phyloP scores from a whole-genome alignment of 2,113 vertebrate species.

The Anarhynchus alexandrinus region DNA sequence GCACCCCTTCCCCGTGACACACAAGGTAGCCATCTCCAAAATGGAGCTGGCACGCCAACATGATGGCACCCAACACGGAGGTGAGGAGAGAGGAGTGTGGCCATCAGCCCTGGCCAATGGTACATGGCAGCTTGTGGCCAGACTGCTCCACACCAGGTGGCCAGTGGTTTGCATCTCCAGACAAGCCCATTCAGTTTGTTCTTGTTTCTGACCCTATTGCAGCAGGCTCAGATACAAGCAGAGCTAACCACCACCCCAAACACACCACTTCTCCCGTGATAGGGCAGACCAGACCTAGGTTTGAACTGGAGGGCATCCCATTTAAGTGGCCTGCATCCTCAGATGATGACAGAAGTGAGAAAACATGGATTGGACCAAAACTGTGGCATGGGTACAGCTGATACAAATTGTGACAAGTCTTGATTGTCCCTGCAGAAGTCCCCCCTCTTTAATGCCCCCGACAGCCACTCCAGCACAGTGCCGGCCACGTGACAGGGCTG shows the following conservation, averaged over 20 bases:
- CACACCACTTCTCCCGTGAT: not conserved
- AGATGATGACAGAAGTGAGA: not conserved
- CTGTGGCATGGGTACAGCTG: not conserved
- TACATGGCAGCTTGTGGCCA: not conserved
- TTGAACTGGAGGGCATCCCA: not conserved
- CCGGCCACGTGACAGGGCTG: fast-evolving
- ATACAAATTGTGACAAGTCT: not conserved
- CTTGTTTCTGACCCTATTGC: not conserved
- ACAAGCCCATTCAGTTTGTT: not conserved
- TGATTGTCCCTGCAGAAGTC: not conserved
- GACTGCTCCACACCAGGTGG: not conserved
- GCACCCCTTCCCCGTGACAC: not conserved
- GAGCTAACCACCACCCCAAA: not conserved
- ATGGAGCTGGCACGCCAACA: not conserved
- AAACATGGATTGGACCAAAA: not conserved
- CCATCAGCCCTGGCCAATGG: not conserved
- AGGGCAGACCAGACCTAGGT: not conserved
- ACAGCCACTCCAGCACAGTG: not conserved
- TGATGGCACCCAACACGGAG: fast-evolving
- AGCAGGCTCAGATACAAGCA: not conserved
- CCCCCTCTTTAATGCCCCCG: not conserved
- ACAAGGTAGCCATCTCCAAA: fast-evolving
- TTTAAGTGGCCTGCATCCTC: not conserved
- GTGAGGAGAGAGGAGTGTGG: not conserved
- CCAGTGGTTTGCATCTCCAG: not conserved